These are phyloP conservation scores for Xiphydria camelus DNA, from an alignment of 2,888 invertebrate genomes.

Conservation along the genomic window DNA sequence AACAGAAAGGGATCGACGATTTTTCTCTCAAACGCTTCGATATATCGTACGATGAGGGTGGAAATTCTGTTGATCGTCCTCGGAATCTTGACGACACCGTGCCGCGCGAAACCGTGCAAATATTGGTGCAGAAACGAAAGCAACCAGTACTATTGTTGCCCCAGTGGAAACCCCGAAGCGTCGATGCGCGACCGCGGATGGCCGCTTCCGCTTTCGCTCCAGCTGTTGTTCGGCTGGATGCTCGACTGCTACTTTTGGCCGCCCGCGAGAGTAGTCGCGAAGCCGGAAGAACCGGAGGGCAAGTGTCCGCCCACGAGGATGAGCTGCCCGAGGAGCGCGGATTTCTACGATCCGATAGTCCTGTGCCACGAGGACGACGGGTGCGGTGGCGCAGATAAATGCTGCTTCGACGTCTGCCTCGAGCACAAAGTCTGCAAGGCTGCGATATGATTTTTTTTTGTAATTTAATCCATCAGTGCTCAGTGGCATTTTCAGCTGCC, in stretches of 20 bases:
- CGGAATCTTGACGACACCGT: too few relatives aligned
- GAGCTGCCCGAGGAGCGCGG: conserved; percentile 29
- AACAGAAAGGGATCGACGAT: too few relatives aligned
- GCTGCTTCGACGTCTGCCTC: conserved; percentile 40
- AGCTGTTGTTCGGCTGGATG: conserved; percentile 21
- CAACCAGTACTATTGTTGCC: conserved; percentile 37
- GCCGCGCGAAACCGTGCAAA: conserved; percentile 31
- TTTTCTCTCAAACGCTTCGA: too few relatives aligned
- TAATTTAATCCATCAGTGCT: too few relatives aligned
- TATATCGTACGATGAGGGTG: too few relatives aligned
- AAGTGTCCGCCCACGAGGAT: conserved; percentile 35
- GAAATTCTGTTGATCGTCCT: too few relatives aligned
- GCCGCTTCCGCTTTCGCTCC: conserved; percentile 21
- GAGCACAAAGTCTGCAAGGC: conserved; percentile 40
- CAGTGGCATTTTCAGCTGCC: too few relatives aligned
- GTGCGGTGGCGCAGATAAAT: conserved; percentile 30
- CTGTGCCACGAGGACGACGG: conserved; percentile 28
- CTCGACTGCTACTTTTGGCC: background rate
- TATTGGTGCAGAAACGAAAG: conserved; percentile 37
- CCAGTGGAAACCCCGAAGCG: conserved; percentile 22
- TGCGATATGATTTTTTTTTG: too few relatives aligned
- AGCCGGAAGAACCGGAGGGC: conserved; percentile 11
- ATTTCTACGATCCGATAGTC: conserved; percentile 30
- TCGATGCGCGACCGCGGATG: conserved; percentile 15
- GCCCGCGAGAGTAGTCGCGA: background rate